A percentile compares a stretch with the other conserved stretches of the same genome.
phyloP scores from a whole-genome alignment of 2,888 invertebrate genomes.

The Athalia cordata region DNA sequence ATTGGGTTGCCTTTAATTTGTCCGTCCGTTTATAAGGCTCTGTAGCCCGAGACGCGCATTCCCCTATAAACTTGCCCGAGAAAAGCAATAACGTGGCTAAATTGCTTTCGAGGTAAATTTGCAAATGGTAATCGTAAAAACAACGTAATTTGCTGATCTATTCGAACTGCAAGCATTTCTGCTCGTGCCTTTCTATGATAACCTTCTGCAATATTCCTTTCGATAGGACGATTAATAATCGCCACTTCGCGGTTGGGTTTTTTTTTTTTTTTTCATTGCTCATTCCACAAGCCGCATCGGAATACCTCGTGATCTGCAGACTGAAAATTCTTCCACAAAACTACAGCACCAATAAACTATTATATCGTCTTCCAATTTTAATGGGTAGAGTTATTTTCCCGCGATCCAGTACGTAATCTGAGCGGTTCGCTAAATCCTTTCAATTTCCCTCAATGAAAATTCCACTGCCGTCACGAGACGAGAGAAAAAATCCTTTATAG shows the following conservation, averaged over 20 bases:
- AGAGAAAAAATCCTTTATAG: no score
- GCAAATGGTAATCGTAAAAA: neutral
- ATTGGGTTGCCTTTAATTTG: neutral
- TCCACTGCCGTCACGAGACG: no score
- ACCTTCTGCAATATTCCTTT: neutral
- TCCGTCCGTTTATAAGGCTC: neutral
- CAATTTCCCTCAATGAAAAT: no score
- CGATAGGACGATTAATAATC: slow-evolving; percentile 6
- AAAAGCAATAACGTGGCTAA: slow-evolving; percentile 10
- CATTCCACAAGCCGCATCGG: neutral
- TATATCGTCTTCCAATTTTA: no score
- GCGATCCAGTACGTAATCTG: no score
- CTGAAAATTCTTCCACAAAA: no score
- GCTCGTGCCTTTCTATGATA: neutral
- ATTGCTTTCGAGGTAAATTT: slow-evolving; percentile 26
- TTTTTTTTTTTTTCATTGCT: neutral
- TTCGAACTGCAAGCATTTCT: neutral
- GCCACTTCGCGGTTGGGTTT: neutral
- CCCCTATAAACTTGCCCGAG: neutral
- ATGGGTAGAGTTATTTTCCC: no score
- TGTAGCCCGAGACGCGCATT: no score
- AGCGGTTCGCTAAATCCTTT: no score
- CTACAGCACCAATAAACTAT: no score
- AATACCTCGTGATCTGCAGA: no score
- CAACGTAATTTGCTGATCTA: slow-evolving; percentile 5